Evolutionary conservation across 2,113 vertebrate species (phyloP).

Genomic region (Psammodynastes pulverulentus): DNA sequence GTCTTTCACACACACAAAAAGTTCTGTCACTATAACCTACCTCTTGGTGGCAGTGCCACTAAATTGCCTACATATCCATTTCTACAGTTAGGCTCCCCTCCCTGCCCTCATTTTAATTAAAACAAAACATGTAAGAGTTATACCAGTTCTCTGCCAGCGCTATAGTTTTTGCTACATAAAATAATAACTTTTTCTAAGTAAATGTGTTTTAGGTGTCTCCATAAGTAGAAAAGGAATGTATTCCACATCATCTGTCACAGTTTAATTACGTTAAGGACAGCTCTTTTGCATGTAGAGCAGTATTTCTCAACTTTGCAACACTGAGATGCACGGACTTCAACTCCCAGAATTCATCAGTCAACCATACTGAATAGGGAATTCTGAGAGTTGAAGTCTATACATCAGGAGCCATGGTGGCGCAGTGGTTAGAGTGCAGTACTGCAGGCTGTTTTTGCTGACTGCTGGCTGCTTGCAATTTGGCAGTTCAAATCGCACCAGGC

Average conservation of each 20-base stretch:
- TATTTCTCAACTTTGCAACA: not conserved
- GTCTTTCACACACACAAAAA: not conserved
- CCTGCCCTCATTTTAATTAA: not conserved
- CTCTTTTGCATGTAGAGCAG: not conserved
- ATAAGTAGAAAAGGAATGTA: not conserved
- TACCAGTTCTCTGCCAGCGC: not conserved
- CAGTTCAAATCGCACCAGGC: too few species aligned
- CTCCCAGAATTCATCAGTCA: not conserved
- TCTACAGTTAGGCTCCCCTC: not conserved
- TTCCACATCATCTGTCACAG: not conserved
- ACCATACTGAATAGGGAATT: not conserved
- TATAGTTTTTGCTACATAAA: not conserved
- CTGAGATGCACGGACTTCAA: not conserved
- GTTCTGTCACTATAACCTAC: not conserved
- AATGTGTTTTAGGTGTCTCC: not conserved
- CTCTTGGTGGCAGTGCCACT: not conserved
- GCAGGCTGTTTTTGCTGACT: too few species aligned
- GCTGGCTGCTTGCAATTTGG: too few species aligned
- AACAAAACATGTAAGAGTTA: conserved; percentile 19
- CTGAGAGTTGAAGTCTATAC: not conserved
- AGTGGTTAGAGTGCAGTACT: too few species aligned
- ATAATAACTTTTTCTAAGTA: conserved; percentile 27
- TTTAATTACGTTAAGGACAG: not conserved
- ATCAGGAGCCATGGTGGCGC: too few species aligned
- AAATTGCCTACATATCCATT: not conserved